Conservation (phyloP, 2,113 vertebrate species). For the Oryzias curvinotus region DNA sequence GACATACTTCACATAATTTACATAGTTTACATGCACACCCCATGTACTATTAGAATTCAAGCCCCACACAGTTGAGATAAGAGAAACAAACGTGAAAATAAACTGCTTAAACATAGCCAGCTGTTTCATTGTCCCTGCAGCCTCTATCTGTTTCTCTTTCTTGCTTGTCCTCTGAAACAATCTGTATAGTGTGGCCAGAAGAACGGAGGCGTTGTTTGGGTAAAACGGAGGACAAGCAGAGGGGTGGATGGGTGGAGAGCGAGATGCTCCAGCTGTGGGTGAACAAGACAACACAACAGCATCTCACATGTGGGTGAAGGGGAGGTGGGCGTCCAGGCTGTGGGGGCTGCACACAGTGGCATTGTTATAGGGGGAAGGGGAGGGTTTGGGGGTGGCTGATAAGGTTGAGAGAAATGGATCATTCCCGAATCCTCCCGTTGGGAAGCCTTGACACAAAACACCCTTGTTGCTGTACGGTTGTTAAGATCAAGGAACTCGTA, state of each 20-base stretch:
- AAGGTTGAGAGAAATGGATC: constrained; percentile 72
- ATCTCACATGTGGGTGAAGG: constrained; percentile 73
- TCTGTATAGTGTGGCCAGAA: constrained; percentile 77
- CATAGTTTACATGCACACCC: constrained; percentile 3
- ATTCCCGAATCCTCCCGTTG: constrained; percentile 59
- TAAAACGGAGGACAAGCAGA: constrained; percentile 75
- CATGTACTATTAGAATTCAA: background rate
- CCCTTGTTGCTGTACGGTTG: constrained; percentile 33
- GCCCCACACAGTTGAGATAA: constrained; percentile 44
- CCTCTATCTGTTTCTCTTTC: constrained; percentile 74
- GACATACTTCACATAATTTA: background rate
- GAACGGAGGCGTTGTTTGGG: constrained; percentile 79
- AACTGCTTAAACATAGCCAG: constrained; percentile 77
- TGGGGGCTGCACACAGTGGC: constrained; percentile 67
- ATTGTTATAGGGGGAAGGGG: constrained; percentile 59
- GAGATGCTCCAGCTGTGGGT: constrained; percentile 83
- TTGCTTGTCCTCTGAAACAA: constrained; percentile 77
- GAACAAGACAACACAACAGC: constrained; percentile 81
- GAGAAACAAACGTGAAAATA: constrained; percentile 69
- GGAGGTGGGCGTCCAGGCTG: constrained; percentile 45
- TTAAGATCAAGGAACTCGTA: constrained; percentile 26
- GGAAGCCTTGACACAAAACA: constrained; percentile 51
- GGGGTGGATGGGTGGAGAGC: constrained; percentile 64
- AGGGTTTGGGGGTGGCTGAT: constrained; percentile 67
- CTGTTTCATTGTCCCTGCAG: constrained; percentile 80